Evolutionary conservation across 2,888 invertebrate genomes (phyloP).

Genomic region (Pristionchus maxplancki): DNA sequence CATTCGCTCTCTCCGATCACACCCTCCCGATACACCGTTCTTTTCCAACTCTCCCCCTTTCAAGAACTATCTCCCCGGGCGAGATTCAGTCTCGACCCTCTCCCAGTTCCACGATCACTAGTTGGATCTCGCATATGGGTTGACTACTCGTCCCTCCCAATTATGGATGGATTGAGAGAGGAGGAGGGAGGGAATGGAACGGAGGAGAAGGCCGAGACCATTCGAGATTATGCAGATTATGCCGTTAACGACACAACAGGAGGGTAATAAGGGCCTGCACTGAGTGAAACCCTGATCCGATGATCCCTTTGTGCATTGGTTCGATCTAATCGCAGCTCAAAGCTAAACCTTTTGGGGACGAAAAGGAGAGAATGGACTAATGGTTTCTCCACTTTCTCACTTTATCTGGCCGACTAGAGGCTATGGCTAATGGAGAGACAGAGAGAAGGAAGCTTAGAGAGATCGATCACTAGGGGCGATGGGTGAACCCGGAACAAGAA

Average conservation of each 20-base stretch:
- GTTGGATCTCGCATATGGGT: conserved; percentile 7
- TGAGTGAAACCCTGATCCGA: background rate
- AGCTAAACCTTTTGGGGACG: background rate
- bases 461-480: conserved; percentile 9
- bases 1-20: background rate
- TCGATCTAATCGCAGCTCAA: conserved; percentile 12
- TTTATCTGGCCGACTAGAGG: background rate
- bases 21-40: conserved; percentile 27
- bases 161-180: conserved; percentile 34
- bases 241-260: background rate
- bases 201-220: background rate
- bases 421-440: background rate
- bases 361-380: background rate
- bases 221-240: conserved; percentile 33
- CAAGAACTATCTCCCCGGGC: background rate
- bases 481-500: conserved; percentile 10
- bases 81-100: background rate
- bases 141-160: conserved; percentile 36
- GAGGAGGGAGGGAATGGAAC: background rate
- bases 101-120: background rate
- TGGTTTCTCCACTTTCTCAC: background rate
- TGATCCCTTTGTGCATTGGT: background rate
- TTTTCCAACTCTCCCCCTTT: background rate
- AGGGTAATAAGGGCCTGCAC: background rate
- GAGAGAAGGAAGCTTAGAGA: background rate